These are phyloP conservation scores for Chanos chanos DNA, from an alignment of 2,797 vertebrate species.

Conservation along the genomic window DNA sequence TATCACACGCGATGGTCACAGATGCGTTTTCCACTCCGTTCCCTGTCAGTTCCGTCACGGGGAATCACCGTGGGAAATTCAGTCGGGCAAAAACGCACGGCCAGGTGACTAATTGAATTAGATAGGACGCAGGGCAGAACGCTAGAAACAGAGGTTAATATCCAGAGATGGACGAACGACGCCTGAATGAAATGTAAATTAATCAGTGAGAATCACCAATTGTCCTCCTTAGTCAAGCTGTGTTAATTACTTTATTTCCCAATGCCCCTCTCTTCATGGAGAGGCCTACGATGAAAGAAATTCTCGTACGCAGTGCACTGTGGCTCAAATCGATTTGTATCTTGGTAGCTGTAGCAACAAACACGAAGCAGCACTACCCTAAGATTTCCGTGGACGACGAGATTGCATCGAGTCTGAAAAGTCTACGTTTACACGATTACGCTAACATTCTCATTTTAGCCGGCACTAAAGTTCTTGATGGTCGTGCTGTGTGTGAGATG, in stretches of 20 bases:
- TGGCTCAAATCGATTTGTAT: too few species aligned
- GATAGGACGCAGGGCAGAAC: conserved; percentile 21
- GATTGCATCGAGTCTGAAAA: too few species aligned
- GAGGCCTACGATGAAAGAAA: too few species aligned
- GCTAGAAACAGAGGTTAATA: conserved; percentile 36
- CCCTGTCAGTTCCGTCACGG: conserved; percentile 25
- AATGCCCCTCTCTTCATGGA: not conserved
- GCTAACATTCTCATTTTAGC: too few species aligned
- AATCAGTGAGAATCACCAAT: conserved; percentile 7
- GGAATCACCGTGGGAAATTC: conserved; percentile 23
- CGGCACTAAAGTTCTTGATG: too few species aligned
- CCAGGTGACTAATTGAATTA: conserved; percentile 43
- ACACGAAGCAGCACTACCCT: too few species aligned
- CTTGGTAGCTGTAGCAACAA: too few species aligned
- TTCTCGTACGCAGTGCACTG: too few species aligned
- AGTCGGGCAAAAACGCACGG: conserved; percentile 40
- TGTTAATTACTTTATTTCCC: not conserved
- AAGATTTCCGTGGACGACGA: too few species aligned
- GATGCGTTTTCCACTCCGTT: conserved; percentile 27
- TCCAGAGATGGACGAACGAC: conserved; percentile 11
- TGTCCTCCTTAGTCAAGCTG: not conserved
- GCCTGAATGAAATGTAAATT: conserved; percentile 7
- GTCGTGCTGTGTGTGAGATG: too few species aligned
- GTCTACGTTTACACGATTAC: too few species aligned
- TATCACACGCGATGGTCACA: too few species aligned